Percentiles rank a stretch among this genome's conserved stretches.
These are phyloP conservation scores for Melanchra persicariae DNA, from an alignment of 2,888 invertebrate genomes.

Conservation along the genomic window DNA sequence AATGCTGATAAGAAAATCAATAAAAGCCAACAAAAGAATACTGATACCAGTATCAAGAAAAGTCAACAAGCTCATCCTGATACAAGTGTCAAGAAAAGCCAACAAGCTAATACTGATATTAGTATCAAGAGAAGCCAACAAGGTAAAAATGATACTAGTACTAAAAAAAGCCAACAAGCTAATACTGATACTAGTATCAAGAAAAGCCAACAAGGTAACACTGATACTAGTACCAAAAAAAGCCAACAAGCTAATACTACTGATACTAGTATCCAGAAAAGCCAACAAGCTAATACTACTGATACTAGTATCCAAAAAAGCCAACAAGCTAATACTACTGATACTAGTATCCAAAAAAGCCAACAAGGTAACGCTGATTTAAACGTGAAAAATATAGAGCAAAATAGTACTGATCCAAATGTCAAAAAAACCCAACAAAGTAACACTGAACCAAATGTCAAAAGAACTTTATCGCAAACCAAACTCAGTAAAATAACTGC, in stretches of 20 bases:
- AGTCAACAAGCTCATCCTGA: slow-evolving; percentile 63
- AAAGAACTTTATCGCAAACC: slow-evolving; percentile 71
- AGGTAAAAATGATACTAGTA: slow-evolving; percentile 72
- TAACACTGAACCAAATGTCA: slow-evolving; percentile 75
- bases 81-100: slow-evolving; percentile 73
- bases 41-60: slow-evolving; percentile 77
- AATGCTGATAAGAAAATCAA: slow-evolving; percentile 76
- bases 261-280: no score
- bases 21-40: slow-evolving; percentile 73
- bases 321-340: slow-evolving; percentile 73
- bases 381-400: slow-evolving; percentile 11
- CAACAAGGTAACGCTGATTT: slow-evolving; percentile 54
- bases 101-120: slow-evolving; percentile 70
- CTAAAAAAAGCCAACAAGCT: slow-evolving; percentile 12
- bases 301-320: slow-evolving; percentile 75
- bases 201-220: no score
- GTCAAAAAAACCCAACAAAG: slow-evolving; percentile 75
- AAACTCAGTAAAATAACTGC: slow-evolving; percentile 73
- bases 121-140: slow-evolving; percentile 69
- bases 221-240: no score
- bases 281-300: slow-evolving; percentile 70
- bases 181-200: slow-evolving; percentile 76
- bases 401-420: slow-evolving; percentile 72
- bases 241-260: no score
- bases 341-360: slow-evolving; percentile 69